phyloP scores from a whole-genome alignment of 2,113 vertebrate species.

The Marmota flaviventris region DNA sequence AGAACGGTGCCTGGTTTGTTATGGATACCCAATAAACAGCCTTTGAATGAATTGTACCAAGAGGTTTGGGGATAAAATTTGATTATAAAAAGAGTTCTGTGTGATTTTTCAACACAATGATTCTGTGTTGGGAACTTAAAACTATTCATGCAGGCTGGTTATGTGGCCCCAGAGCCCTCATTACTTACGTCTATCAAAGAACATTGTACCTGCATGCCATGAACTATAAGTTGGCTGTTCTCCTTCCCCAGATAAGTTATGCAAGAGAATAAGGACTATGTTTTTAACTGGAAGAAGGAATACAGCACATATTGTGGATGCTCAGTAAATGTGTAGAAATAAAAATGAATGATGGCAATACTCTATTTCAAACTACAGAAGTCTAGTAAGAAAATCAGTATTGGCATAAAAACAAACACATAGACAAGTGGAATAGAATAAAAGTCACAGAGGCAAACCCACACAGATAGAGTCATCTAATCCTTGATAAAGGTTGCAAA shows the following conservation, averaged over 20 bases:
- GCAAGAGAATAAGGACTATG: neutral
- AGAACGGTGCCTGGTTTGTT: neutral
- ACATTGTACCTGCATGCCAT: neutral
- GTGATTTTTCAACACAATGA: neutral
- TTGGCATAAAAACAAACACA: too few relatives aligned
- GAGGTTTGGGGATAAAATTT: neutral
- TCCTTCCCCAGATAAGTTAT: neutral
- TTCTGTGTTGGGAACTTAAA: neutral
- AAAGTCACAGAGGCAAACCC: too few relatives aligned
- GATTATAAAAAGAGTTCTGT: neutral
- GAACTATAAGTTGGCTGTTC: neutral
- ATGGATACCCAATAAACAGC: neutral
- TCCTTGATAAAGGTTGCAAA: too few relatives aligned
- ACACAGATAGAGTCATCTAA: too few relatives aligned
- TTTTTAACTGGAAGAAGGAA: neutral
- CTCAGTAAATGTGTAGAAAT: neutral
- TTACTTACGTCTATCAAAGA: neutral
- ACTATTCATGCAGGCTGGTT: neutral
- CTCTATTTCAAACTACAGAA: too few relatives aligned
- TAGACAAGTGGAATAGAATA: too few relatives aligned
- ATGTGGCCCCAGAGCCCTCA: neutral
- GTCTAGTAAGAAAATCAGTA: too few relatives aligned
- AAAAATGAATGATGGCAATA: neutral
- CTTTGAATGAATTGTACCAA: constrained; percentile 3
- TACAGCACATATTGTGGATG: neutral